A percentile compares a stretch with the other conserved stretches of the same genome.
phyloP scores from a whole-genome alignment of 2,888 invertebrate genomes.

The Polietes domitor region DNA sequence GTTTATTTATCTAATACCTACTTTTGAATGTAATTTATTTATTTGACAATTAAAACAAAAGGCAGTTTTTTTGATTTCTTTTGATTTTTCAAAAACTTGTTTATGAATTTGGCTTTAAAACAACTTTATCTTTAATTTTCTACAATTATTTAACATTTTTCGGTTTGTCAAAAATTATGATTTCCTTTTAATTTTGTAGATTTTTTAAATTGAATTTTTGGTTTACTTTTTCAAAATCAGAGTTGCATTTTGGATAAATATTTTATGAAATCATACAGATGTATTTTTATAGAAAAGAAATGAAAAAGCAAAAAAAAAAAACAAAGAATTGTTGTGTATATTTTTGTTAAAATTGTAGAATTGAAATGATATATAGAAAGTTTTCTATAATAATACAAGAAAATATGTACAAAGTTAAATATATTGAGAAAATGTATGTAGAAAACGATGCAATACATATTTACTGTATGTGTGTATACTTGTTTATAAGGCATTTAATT shows the following conservation, averaged over 20 bases:
- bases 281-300: background rate
- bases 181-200: slow-evolving; percentile 41
- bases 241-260: slow-evolving; percentile 48
- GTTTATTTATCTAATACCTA: slow-evolving; percentile 49
- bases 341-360: slow-evolving; percentile 6
- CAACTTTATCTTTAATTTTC: slow-evolving; percentile 68
- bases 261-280: background rate
- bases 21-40: slow-evolving; percentile 61
- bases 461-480: slow-evolving; percentile 49
- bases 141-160: slow-evolving; percentile 63
- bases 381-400: background rate
- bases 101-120: slow-evolving; percentile 67
- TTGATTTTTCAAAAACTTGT: slow-evolving; percentile 34
- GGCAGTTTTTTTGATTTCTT: slow-evolving; percentile 39
- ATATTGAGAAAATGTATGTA: slow-evolving; percentile 48
- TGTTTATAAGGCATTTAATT: slow-evolving; percentile 63
- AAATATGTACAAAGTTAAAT: slow-evolving; percentile 26
- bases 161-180: slow-evolving; percentile 23
- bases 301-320: background rate
- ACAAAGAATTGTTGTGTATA: slow-evolving; percentile 33
- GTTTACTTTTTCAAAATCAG: slow-evolving; percentile 37
- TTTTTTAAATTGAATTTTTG: slow-evolving; percentile 45
- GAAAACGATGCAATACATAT: slow-evolving; percentile 45
- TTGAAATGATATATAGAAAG: background rate
- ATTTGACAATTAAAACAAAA: slow-evolving; percentile 46